A percentile compares a stretch with the other conserved stretches of the same genome.
Conservation (phyloP, 1,140 invertebrate genomes). For the Acromyrmex echinatior region DNA sequence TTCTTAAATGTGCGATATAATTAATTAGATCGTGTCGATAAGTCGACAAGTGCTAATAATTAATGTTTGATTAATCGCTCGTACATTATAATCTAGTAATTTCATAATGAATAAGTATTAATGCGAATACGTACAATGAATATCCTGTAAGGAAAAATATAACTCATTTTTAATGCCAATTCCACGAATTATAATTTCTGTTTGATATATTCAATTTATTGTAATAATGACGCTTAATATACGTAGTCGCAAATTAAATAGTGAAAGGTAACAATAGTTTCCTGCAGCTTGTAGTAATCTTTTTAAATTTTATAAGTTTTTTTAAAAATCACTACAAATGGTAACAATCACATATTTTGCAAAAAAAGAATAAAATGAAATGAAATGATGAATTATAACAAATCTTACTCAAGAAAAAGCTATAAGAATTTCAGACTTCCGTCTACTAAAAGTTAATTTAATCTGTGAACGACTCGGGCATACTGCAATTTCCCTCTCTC, state of each 20-base stretch:
- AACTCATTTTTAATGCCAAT: neutral
- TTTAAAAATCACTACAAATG: no score
- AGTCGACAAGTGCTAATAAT: conserved; percentile 7
- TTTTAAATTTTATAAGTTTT: no score
- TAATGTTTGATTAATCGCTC: conserved; percentile 2
- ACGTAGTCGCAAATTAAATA: neutral
- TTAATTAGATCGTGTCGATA: neutral
- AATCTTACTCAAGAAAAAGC: no score
- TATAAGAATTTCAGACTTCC: no score
- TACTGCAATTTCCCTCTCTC: no score
- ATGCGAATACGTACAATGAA: neutral
- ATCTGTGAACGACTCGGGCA: no score
- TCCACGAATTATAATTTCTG: neutral
- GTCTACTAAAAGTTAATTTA: no score
- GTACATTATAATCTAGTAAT: neutral
- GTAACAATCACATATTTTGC: no score
- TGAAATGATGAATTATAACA: no score
- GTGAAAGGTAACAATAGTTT: neutral
- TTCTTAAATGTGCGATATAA: neutral
- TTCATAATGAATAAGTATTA: neutral
- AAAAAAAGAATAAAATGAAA: no score
- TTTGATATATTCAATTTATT: neutral
- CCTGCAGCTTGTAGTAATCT: no score
- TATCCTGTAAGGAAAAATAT: neutral
- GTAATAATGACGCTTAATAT: neutral